A percentile compares a stretch with the other conserved stretches of the same genome.
Evolutionary conservation across 2,113 vertebrate species (phyloP).

Genomic region (Pyrgilauda ruficollis): DNA sequence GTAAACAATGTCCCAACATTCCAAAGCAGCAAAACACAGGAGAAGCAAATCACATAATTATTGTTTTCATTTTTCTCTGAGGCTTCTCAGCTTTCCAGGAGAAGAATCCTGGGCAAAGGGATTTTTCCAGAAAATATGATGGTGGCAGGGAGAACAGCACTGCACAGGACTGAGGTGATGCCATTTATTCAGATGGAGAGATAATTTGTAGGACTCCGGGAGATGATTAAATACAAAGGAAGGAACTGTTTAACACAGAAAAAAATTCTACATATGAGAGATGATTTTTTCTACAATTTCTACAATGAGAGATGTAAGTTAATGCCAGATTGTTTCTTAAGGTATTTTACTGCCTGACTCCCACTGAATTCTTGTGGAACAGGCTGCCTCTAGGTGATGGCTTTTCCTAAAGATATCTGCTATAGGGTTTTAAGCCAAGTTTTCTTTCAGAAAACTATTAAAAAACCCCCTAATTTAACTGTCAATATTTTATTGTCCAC

Average conservation of each 20-base stretch:
- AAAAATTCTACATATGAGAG: neutral
- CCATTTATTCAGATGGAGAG: neutral
- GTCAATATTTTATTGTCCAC: neutral
- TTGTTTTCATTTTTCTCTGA: too few relatives aligned
- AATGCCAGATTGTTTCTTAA: neutral
- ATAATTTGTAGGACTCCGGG: neutral
- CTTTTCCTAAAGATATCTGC: neutral
- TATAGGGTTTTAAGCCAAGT: neutral
- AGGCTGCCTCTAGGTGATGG: neutral
- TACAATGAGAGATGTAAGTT: neutral
- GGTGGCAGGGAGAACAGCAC: neutral
- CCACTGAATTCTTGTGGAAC: neutral
- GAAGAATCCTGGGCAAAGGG: too few relatives aligned
- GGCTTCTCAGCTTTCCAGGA: too few relatives aligned
- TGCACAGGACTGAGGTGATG: neutral
- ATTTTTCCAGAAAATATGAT: too few relatives aligned
- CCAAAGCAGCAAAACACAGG: too few relatives aligned
- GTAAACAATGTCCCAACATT: too few relatives aligned
- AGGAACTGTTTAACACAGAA: neutral
- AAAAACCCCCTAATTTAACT: neutral
- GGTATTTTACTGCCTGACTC: neutral
- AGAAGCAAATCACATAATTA: too few relatives aligned
- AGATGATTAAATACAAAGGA: neutral
- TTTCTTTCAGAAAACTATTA: neutral
- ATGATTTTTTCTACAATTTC: neutral